Evolutionary conservation across 2,888 invertebrate species (phyloP), one percentile per base, ranked within the genome.

Genomic region (Allacma fusca): DNA sequence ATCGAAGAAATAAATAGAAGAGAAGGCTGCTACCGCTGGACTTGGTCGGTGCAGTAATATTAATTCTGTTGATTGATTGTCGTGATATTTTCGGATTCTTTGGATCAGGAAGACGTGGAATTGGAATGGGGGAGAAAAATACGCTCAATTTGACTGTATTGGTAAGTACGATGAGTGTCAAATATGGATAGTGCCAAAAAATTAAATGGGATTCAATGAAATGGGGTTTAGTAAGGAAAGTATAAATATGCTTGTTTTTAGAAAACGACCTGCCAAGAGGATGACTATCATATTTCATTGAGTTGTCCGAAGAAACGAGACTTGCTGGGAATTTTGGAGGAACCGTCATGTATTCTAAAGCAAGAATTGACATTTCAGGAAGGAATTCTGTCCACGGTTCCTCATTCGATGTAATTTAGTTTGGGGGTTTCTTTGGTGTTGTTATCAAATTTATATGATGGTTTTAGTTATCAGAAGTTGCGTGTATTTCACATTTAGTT

Each of bases 391-490:
- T 78, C 79, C 0, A 57, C 75, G 34, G 70, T 79, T n/a, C 79
- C 78, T 16, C 81, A 81, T 71, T 80, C 81, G 12, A 62, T 81
- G 81, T 81, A 79, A 23, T 28, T 23, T n/a, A n/a, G n/a, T 24
- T 62, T 9, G 64, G 72, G 13, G 64, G 16, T 26, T 43, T 71
- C 12, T 16, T 24, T 26, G 19, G 16, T 21, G 23, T 62, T 26
- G 62, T 62, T 62, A 5, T 12, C 19, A 23, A 62, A 24, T 24
- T 62, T 62, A 23, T 2, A 62, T 62, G 24, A 12, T 62, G 9
- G 24, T 62, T 24, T 62, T 62, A 7, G 9, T 7, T 24, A 62
- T 24, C 2, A 19, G 23, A 62, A 21, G 57, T 57, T 4, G 57
- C 5, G 16, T 57, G n/a, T 21, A 57, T 57, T 57, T 21, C 5